These are phyloP conservation scores for Caiman crocodilus DNA, from an alignment of 2,797 vertebrate genomes.

Conservation along the genomic window DNA sequence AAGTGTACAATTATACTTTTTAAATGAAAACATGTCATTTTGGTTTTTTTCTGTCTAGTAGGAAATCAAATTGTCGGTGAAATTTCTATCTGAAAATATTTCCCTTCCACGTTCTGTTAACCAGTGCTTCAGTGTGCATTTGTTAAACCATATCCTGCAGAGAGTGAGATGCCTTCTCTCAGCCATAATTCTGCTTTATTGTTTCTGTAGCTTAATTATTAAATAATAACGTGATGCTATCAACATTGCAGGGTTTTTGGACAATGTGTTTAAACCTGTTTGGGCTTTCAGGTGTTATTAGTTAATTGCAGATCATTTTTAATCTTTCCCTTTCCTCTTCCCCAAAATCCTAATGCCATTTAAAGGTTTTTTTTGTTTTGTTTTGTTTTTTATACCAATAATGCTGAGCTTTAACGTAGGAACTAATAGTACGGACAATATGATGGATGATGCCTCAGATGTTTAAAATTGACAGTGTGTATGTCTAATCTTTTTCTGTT, in stretches of 20 bases:
- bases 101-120: constrained; percentile 71
- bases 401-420: constrained; percentile 91
- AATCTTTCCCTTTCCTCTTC: constrained; percentile 69
- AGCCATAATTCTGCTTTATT: constrained; percentile 55
- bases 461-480: constrained; percentile 82
- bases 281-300: constrained; percentile 66
- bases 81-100: constrained; percentile 50
- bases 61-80: constrained; percentile 51
- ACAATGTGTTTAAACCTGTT: constrained; percentile 69
- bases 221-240: constrained; percentile 76
- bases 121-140: constrained; percentile 80
- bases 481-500: constrained; percentile 71
- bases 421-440: constrained; percentile 84
- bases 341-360: constrained; percentile 68
- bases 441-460: constrained; percentile 89
- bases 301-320: constrained; percentile 72
- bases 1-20: constrained; percentile 56
- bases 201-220: constrained; percentile 57
- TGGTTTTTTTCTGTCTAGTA: constrained; percentile 65
- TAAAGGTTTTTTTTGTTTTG: constrained; percentile 27
- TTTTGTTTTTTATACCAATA: constrained; percentile 70
- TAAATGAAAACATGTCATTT: constrained; percentile 44
- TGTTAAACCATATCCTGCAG: constrained; percentile 81
- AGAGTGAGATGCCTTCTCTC: constrained; percentile 73
- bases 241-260: constrained; percentile 65